phyloP scores from a whole-genome alignment of 2,888 invertebrate species.

The Camponotus fellah region DNA sequence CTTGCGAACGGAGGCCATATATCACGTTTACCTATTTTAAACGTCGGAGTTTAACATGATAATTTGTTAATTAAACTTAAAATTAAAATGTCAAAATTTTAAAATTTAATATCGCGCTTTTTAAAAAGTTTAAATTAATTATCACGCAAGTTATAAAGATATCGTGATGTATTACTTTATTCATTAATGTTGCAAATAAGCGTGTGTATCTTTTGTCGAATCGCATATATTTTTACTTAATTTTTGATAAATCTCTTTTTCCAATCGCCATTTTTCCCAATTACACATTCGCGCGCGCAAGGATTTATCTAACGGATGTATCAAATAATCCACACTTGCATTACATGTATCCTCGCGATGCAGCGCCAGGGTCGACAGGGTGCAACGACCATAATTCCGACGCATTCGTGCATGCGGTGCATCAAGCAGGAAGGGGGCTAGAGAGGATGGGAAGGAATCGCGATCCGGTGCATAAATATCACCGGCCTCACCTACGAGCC shows the following conservation, averaged over 20 bases:
- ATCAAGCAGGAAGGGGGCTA: neutral
- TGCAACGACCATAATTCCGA: conserved; percentile 35
- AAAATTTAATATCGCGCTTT: neutral
- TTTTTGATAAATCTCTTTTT: neutral
- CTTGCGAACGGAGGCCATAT: neutral
- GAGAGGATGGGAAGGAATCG: neutral
- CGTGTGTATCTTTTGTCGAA: neutral
- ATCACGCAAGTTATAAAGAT: neutral
- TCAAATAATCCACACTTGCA: neutral
- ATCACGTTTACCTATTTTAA: neutral
- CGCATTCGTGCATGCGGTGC: conserved; percentile 28
- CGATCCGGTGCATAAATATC: conserved; percentile 66
- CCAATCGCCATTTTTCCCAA: neutral
- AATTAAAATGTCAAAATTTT: neutral
- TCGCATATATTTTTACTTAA: neutral
- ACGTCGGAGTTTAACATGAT: neutral
- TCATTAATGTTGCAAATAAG: neutral
- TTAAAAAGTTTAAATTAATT: neutral
- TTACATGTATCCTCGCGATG: neutral
- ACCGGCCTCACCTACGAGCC: conserved; percentile 55
- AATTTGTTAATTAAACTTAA: neutral
- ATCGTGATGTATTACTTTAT: neutral
- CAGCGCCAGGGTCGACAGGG: neutral
- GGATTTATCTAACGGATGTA: conserved; percentile 1
- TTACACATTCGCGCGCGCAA: neutral